These are phyloP conservation scores for Kradibia gibbosae DNA, from an alignment of 1,140 invertebrate species.

Conservation along the genomic window DNA sequence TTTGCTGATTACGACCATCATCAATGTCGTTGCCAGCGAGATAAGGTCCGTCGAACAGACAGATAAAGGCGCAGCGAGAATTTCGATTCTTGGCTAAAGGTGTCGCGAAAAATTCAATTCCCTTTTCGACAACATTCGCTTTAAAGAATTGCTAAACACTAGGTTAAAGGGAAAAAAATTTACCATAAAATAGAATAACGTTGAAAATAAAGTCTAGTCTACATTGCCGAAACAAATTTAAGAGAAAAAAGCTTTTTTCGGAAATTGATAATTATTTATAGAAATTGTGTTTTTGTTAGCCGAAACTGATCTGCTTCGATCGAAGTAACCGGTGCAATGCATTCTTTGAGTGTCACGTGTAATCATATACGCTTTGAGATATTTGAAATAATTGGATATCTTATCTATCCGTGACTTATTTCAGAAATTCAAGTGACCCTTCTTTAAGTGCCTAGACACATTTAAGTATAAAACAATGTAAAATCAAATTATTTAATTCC, in stretches of 20 bases:
- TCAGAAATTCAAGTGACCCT: slow-evolving; percentile 4
- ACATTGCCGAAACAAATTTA: neutral
- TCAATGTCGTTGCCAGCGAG: slow-evolving; percentile 51
- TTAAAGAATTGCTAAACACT: neutral
- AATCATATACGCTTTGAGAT: slow-evolving; percentile 31
- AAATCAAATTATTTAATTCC: neutral
- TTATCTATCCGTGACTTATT: slow-evolving; percentile 40
- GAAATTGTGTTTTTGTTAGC: neutral
- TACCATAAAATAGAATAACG: neutral
- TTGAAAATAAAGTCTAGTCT: neutral
- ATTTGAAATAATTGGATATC: slow-evolving; percentile 40
- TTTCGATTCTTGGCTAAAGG: neutral
- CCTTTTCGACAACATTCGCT: neutral
- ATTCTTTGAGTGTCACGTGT: slow-evolving; percentile 33
- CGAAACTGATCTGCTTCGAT: neutral
- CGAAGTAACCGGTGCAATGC: slow-evolving; percentile 3
- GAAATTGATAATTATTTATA: slow-evolving; percentile 1
- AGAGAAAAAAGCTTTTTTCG: neutral
- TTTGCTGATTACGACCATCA: slow-evolving; percentile 62
- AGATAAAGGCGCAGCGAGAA: slow-evolving; percentile 2
- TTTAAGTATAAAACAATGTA: slow-evolving; percentile 6
- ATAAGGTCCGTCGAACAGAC: slow-evolving; percentile 47
- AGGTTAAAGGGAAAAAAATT: neutral
- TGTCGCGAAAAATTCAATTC: neutral
- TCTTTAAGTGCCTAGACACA: neutral